Evolutionary conservation across 2,888 invertebrate genomes (phyloP).

Genomic region (Habroteleia sp.): DNA sequence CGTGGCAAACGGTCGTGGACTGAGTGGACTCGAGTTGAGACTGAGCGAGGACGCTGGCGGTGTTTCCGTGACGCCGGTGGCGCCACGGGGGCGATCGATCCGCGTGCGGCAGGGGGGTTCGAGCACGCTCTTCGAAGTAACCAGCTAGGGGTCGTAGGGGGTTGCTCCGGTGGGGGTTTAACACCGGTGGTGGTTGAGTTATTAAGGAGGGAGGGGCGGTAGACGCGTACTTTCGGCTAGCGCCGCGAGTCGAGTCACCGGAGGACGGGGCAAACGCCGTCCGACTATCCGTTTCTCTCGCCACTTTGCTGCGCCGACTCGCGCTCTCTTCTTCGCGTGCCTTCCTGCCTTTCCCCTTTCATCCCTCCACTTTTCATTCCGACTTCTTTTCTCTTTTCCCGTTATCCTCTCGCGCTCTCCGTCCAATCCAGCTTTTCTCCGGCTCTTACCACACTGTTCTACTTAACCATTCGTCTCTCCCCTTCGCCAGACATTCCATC

Average conservation of each 20-base stretch:
- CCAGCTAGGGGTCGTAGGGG: constrained; percentile 56
- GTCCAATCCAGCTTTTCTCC: constrained; percentile 14
- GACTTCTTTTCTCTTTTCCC: constrained; percentile 36
- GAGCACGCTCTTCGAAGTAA: constrained; percentile 39
- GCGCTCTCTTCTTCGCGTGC: constrained; percentile 17
- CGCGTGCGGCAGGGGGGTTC: constrained; percentile 56
- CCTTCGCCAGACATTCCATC: too few species aligned
- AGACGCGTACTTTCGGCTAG: constrained; percentile 39
- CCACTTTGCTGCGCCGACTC: background rate
- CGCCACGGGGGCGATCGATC: constrained; percentile 72
- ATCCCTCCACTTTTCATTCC: constrained; percentile 37
- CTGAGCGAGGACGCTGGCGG: constrained; percentile 73
- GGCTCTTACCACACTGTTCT: constrained; percentile 37
- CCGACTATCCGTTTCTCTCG: constrained; percentile 29
- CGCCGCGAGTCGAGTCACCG: constrained; percentile 62
- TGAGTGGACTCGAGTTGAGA: constrained; percentile 80
- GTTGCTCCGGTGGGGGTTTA: constrained; percentile 44
- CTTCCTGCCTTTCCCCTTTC: constrained; percentile 43
- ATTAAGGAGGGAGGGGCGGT: constrained; percentile 35
- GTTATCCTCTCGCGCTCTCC: constrained; percentile 4
- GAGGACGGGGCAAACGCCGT: constrained; percentile 72
- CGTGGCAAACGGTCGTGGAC: constrained; percentile 79
- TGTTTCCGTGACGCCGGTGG: constrained; percentile 73
- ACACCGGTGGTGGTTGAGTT: constrained; percentile 50
- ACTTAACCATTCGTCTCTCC: constrained; percentile 21